These are phyloP conservation scores for Pempheris klunzingeri DNA, from an alignment of 2,797 vertebrate species.

Conservation along the genomic window DNA sequence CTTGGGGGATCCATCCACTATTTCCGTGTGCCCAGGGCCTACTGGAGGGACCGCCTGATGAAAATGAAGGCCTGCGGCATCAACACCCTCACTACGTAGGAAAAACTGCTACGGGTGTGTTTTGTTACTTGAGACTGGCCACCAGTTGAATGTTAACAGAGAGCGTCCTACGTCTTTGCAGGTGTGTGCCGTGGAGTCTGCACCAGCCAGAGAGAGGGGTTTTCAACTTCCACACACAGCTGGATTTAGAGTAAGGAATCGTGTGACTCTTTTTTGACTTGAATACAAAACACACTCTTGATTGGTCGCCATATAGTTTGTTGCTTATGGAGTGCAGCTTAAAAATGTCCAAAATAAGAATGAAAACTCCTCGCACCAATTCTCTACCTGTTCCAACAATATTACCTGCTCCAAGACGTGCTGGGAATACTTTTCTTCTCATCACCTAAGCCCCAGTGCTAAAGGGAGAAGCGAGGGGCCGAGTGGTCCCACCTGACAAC, in stretches of 20 bases:
- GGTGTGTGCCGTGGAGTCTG: slow-evolving; percentile 93
- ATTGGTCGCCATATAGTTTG: background rate
- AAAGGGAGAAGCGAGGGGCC: slow-evolving; percentile 61
- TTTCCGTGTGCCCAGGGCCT: slow-evolving; percentile 91
- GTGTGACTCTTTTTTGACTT: slow-evolving; percentile 11
- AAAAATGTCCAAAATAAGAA: slow-evolving; percentile 14
- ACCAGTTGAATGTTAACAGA: slow-evolving; percentile 30
- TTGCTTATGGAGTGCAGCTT: background rate
- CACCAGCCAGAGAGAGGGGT: slow-evolving; percentile 89
- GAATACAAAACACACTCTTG: background rate
- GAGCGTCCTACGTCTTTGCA: slow-evolving; percentile 67
- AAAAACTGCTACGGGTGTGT: background rate
- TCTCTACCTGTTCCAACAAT: slow-evolving; percentile 30
- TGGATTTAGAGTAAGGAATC: slow-evolving; percentile 91
- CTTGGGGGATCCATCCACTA: slow-evolving; percentile 94
- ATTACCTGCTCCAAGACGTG: slow-evolving; percentile 12
- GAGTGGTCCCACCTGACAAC: slow-evolving; percentile 72
- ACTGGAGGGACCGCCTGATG: slow-evolving; percentile 92
- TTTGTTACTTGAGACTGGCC: background rate
- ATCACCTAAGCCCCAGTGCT: slow-evolving; percentile 50
- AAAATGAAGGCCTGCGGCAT: slow-evolving; percentile 96
- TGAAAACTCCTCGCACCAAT: slow-evolving; percentile 2
- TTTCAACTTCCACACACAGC: slow-evolving; percentile 90
- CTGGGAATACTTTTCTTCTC: slow-evolving; percentile 51
- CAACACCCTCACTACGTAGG: slow-evolving; percentile 95